Evolutionary conservation across 2,888 invertebrate species (phyloP), one percentile per base, ranked within the genome.

Genomic region (Carabus problematicus): DNA sequence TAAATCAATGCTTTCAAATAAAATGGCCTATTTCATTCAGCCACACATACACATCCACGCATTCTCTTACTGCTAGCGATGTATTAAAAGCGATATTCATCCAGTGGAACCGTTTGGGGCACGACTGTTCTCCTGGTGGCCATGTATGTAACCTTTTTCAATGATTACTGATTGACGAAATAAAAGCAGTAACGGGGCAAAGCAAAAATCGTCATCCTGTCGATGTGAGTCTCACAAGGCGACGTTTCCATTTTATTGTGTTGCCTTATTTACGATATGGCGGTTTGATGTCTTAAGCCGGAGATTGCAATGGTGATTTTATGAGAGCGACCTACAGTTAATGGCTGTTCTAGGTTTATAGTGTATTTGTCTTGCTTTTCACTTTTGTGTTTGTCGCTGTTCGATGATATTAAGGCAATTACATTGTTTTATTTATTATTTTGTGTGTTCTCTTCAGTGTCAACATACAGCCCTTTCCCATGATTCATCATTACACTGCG

Each of bases 1-100:
- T 66, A 66, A 66, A 66, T 66, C 66, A 66, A 66, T 66, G 66
- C 59, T 58, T 59, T 59, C 66, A 49, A 66, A 66, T 66, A 59
- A 66, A 66, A 66, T 59, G 66, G 56, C 12, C 59, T 58, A 59
- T 64, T 64, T 64, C 45, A 64, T 64, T 19, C 45, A 16, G 18
- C 19, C 52, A 14, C 52, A 52, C 52, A 47, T 16, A 12, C 47
- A 14, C 47, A 8, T 16, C 47, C 43, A 43, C 43, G 43, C 12
- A 49, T 49, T 8, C 14, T 18, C 29, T 6, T 29, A 29, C 29
- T n/a, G 29, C 6, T 29, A 3, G 29, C 29, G 6, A 29, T 29
- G 29, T 2, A 29, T 29, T 29, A 29, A 29, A 29, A 29, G 29
- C 29, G 29, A 29, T 29, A 29, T 29, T 29, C 29, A 29, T 29